Evolutionary conservation across 1,140 invertebrate species (phyloP), one percentile per base, ranked within the genome.

Genomic region (Plodia interpunctella): DNA sequence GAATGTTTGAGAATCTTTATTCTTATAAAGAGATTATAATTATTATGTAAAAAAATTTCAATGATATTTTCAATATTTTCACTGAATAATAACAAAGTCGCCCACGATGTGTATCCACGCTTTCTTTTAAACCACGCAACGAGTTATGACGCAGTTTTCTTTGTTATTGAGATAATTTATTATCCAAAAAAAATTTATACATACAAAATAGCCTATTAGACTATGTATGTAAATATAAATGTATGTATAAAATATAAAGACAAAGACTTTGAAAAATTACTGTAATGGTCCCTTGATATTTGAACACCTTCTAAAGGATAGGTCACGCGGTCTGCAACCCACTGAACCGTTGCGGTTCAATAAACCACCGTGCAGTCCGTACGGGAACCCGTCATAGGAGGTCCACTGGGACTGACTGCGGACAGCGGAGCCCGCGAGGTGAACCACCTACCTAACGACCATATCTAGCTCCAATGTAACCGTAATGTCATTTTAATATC

Each of bases 331-430:
- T 44, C 38, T 44, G 38, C 2, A 44, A 44, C 38, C 38, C 13
- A 44, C 15, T 44, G 38, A 44, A 44, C 13, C 38, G 15, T 44
- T 44, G 13, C 38, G 38, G 38, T 44, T 44, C 38, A 44, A 44
- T 44, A 44, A 32, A 44, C 38, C 38, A 44, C 15, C 38, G 38
- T 44, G 38, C 38, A n/a, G 38, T 44, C 15, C 13, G 38, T 44
- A n/a, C 38, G 38, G 38, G 13, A 44, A 1, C 15, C 13, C 1
- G 38, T 44, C 38, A 44, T 44, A 44, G 38, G 38, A 44, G 38
- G 38, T 44, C 38, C 15, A 1, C 10, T 15, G 38, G 38, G 38
- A 44, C n/a, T 44, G 38, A 5, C 38, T 13, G 15, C 38, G 38
- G 38, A 44, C 38, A 44, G 2, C 38, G 38, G 13, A 17, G n/a